These are phyloP conservation scores for Steromphala cineraria DNA, from an alignment of 2,888 invertebrate species.

Conservation along the genomic window DNA sequence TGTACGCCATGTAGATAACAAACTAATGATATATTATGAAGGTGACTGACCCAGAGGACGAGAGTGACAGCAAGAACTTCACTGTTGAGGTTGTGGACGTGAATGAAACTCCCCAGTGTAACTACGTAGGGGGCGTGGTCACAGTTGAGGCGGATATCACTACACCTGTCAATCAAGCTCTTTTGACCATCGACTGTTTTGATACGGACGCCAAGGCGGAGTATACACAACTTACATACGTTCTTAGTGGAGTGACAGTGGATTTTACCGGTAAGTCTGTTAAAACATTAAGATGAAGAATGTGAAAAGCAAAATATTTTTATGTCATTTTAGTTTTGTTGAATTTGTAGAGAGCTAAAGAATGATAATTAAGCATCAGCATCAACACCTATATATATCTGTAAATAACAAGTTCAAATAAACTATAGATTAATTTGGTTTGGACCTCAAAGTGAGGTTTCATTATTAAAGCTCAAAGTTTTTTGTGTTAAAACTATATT, in stretches of 20 bases:
- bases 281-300: too few relatives aligned
- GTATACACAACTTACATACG: neutral
- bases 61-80: neutral
- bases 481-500: too few relatives aligned
- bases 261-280: neutral
- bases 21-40: neutral
- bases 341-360: too few relatives aligned
- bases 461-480: too few relatives aligned
- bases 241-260: neutral
- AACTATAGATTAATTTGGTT: too few relatives aligned
- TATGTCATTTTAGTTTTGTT: too few relatives aligned
- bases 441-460: too few relatives aligned
- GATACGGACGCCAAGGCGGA: neutral
- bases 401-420: too few relatives aligned
- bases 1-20: too few relatives aligned
- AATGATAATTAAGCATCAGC: too few relatives aligned
- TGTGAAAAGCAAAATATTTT: too few relatives aligned
- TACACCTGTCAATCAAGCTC: neutral
- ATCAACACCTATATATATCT: too few relatives aligned
- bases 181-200: neutral
- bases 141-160: neutral
- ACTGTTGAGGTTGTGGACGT: neutral
- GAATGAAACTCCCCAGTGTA: neutral
- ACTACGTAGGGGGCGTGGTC: neutral
- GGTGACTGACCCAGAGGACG: neutral